Conservation (phyloP, 2,888 invertebrate genomes). For the Amitus sp. region DNA sequence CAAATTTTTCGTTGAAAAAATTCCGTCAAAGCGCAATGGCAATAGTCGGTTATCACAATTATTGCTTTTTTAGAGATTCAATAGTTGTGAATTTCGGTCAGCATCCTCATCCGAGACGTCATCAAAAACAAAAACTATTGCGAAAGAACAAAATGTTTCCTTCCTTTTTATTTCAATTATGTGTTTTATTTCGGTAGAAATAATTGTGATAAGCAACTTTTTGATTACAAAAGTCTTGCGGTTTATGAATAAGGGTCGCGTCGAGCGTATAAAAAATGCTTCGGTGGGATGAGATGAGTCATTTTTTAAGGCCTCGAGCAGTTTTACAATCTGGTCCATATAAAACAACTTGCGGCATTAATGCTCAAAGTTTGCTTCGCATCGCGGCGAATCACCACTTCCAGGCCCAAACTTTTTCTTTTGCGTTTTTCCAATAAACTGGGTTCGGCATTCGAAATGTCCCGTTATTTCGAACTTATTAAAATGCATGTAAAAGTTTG, state of each 20-base stretch:
- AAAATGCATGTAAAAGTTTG: constrained; percentile 45
- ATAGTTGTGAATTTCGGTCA: background rate
- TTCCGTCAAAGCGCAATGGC: background rate
- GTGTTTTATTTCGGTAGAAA: background rate
- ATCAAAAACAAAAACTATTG: background rate
- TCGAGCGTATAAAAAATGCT: constrained; percentile 5
- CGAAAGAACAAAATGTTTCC: background rate
- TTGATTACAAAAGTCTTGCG: constrained; percentile 3
- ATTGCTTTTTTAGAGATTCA: background rate
- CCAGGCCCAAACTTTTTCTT: background rate
- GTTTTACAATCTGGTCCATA: constrained; percentile 6
- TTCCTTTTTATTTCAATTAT: background rate
- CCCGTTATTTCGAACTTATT: constrained; percentile 21
- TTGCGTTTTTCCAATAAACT: background rate
- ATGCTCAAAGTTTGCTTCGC: constrained; percentile 16
- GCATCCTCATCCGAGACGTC: background rate
- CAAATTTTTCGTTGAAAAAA: background rate
- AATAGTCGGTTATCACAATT: background rate
- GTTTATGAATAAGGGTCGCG: constrained; percentile 5
- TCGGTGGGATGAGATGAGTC: background rate
- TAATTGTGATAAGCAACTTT: constrained; percentile 6
- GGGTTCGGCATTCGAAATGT: constrained; percentile 21
- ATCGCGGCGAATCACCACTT: constrained; percentile 13
- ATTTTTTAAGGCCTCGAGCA: constrained; percentile 11
- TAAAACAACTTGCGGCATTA: constrained; percentile 8